Conservation (phyloP, 2,888 invertebrate species). For the Temnothorax ravouxi region DNA sequence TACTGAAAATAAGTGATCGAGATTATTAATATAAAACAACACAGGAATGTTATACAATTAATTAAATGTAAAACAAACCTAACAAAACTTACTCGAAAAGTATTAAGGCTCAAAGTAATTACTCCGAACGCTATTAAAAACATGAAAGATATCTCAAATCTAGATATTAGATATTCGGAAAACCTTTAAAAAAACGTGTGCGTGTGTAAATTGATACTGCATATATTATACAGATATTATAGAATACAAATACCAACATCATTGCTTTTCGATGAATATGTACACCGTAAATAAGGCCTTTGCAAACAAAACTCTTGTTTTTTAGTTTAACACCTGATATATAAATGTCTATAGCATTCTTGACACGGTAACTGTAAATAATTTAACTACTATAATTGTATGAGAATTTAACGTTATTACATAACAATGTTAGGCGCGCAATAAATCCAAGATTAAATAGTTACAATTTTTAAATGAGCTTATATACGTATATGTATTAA, state of each 20-base stretch:
- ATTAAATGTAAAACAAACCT: background rate
- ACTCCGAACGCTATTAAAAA: background rate
- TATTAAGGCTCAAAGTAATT: background rate
- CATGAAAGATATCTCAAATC: background rate
- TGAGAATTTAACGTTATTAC: too few relatives aligned
- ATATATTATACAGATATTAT: background rate
- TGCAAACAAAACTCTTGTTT: too few relatives aligned
- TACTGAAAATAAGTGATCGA: background rate
- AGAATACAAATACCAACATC: background rate
- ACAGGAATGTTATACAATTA: background rate
- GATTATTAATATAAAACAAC: background rate
- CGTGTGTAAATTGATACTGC: background rate
- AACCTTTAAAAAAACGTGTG: background rate
- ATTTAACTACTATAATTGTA: too few relatives aligned
- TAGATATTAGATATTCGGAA: background rate
- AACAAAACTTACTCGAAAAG: conserved; percentile 1
- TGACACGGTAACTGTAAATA: too few relatives aligned
- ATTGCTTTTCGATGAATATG: conserved; percentile 17
- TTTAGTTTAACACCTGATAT: too few relatives aligned
- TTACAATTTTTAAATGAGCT: too few relatives aligned
- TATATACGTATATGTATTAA: too few relatives aligned
- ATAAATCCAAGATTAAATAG: too few relatives aligned
- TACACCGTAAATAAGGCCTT: too few relatives aligned
- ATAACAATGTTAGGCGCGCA: too few relatives aligned
- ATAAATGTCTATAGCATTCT: too few relatives aligned